Conservation (phyloP, 1,140 invertebrate species). For the Bilobella aurantiaca region DNA sequence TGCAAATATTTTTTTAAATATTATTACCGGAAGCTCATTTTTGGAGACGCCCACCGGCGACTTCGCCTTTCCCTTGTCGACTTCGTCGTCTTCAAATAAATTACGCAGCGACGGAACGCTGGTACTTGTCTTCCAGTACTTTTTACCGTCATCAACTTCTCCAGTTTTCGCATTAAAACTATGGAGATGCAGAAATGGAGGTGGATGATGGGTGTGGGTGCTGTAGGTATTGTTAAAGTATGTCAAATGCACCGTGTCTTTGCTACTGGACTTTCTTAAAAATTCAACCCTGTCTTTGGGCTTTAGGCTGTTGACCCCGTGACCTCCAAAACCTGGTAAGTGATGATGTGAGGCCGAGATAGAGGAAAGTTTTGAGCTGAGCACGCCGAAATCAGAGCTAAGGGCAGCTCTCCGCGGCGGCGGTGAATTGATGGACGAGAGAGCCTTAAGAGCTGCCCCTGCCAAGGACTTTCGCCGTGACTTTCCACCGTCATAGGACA, state of each 20-base stretch:
- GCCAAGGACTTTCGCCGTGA: slow-evolving; percentile 27
- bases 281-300: neutral
- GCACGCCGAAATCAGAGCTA: neutral
- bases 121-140: neutral
- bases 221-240: neutral
- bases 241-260: slow-evolving; percentile 14
- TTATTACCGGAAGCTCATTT: neutral
- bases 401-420: slow-evolving; percentile 16
- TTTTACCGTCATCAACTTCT: neutral
- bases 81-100: neutral
- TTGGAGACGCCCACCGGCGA: neutral
- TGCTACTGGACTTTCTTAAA: slow-evolving; percentile 15
- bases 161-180: neutral
- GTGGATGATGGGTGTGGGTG: neutral
- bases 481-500: neutral
- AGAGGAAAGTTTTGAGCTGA: neutral
- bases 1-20: too few relatives aligned
- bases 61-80: neutral
- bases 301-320: neutral
- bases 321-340: neutral
- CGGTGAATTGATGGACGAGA: slow-evolving; percentile 28
- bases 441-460: slow-evolving; percentile 25
- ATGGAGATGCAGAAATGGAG: neutral
- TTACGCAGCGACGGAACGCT: neutral
- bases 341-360: neutral